Percentiles rank a stretch among this genome's conserved stretches.
Evolutionary conservation across 2,797 vertebrate species (phyloP).

Genomic region (Mus caroli): DNA sequence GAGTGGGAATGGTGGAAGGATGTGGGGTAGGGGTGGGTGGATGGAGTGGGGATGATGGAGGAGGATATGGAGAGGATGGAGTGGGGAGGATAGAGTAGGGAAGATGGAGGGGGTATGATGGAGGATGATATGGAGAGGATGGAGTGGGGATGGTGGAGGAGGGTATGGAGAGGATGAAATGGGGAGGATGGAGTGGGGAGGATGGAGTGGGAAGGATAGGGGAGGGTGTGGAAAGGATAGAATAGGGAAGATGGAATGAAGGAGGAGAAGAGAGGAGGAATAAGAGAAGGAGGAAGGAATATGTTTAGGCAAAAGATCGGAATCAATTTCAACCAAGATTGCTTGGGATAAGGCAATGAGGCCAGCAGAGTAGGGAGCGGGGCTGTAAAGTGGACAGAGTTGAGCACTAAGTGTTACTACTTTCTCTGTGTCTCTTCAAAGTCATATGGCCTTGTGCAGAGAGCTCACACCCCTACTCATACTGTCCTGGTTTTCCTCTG

Average conservation of each 20-base stretch:
- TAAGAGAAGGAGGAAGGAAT: no score
- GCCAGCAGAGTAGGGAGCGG: not conserved
- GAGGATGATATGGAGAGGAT: not conserved
- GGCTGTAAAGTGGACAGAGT: not conserved
- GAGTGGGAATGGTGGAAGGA: not conserved
- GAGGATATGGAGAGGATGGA: not conserved
- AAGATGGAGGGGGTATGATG: not conserved
- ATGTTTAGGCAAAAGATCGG: not conserved
- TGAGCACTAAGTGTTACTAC: not conserved
- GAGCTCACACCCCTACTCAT: not conserved
- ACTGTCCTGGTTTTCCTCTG: not conserved
- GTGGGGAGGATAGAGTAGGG: not conserved
- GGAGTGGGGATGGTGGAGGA: not conserved
- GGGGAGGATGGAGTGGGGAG: not conserved
- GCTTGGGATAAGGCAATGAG: conserved; percentile 1
- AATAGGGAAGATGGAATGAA: not conserved
- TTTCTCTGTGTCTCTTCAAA: conserved; percentile 31
- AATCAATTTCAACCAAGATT: conserved; percentile 26
- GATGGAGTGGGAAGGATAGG: no score
- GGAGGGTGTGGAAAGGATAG: not conserved
- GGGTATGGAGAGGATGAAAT: no score
- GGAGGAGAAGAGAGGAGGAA: not conserved
- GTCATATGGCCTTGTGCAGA: not conserved
- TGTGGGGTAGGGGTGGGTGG: no score
- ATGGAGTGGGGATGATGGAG: not conserved